Evolutionary conservation across 1,140 invertebrate species (phyloP).

Genomic region (Aphaenogaster rudis): DNA sequence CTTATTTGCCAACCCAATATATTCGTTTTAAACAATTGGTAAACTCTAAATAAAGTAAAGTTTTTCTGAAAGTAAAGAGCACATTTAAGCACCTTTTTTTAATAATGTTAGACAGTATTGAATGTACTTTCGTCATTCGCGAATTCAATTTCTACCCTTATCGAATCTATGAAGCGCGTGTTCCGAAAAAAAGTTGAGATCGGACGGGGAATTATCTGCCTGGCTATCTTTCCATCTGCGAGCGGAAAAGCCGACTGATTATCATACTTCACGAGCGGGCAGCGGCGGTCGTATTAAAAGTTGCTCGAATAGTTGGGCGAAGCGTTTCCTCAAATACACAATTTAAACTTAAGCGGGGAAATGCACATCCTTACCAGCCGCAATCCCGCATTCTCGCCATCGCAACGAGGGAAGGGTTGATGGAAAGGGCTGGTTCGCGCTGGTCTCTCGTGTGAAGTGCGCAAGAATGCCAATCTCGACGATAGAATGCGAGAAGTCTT

Average conservation of each 20-base stretch:
- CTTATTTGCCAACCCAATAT: no score
- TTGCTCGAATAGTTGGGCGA: conserved; percentile 76
- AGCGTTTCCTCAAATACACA: conserved; percentile 76
- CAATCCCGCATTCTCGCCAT: conserved; percentile 56
- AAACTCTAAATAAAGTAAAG: background rate
- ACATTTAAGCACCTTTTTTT: background rate
- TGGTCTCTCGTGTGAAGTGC: conserved; percentile 64
- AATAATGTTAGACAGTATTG: background rate
- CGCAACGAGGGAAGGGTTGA: conserved; percentile 61
- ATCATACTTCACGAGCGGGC: conserved; percentile 44
- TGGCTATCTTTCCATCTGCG: background rate
- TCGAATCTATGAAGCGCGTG: background rate
- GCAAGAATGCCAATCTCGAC: conserved; percentile 77
- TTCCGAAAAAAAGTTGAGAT: background rate
- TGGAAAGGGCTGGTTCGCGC: conserved; percentile 55
- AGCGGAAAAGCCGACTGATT: conserved; percentile 37
- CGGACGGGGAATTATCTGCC: background rate
- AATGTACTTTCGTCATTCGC: background rate
- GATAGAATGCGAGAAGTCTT: conserved; percentile 68
- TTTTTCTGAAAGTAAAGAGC: background rate
- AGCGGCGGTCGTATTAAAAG: conserved; percentile 73
- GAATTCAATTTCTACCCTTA: conserved; percentile 16
- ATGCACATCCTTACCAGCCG: conserved; percentile 51
- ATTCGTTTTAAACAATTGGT: background rate
- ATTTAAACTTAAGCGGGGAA: conserved; percentile 77